Conservation (phyloP, 2,113 vertebrate species). For the Sialia sialis region DNA sequence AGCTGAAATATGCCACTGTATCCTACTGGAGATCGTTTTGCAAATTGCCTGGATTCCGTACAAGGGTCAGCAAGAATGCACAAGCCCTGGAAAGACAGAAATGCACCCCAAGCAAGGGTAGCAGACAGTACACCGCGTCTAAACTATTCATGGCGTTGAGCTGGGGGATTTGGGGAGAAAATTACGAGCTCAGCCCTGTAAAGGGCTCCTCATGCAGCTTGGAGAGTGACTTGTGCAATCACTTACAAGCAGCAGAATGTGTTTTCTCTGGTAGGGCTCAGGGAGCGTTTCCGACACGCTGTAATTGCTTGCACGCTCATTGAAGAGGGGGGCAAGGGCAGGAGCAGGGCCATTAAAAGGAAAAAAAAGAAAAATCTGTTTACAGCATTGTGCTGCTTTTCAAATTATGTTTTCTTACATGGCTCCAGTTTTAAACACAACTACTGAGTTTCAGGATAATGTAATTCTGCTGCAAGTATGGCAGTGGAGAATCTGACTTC, state of each 20-base stretch:
- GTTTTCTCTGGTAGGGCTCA: neutral
- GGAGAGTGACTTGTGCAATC: neutral
- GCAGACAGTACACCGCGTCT: neutral
- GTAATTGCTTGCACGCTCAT: neutral
- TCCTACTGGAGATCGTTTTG: neutral
- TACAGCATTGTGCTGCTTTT: neutral
- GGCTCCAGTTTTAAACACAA: neutral
- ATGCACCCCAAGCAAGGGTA: neutral
- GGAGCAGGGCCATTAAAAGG: neutral
- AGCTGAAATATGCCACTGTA: neutral
- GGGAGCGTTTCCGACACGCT: neutral
- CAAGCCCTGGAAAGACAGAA: neutral
- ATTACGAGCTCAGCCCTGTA: neutral
- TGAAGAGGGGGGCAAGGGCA: neutral
- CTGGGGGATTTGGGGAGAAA: neutral
- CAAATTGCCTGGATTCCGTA: neutral
- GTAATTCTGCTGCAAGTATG: neutral
- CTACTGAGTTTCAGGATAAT: neutral
- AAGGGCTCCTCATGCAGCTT: accelerated
- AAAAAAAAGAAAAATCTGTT: neutral
- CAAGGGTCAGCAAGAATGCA: neutral
- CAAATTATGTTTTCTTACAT: neutral
- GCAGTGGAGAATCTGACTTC: slow-evolving; percentile 27
- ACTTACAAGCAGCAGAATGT: neutral
- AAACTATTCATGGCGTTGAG: accelerated